These are phyloP conservation scores for Echinarachnius parma DNA, from an alignment of 53 echinoderm and acorn worm species.

Conservation along the genomic window DNA sequence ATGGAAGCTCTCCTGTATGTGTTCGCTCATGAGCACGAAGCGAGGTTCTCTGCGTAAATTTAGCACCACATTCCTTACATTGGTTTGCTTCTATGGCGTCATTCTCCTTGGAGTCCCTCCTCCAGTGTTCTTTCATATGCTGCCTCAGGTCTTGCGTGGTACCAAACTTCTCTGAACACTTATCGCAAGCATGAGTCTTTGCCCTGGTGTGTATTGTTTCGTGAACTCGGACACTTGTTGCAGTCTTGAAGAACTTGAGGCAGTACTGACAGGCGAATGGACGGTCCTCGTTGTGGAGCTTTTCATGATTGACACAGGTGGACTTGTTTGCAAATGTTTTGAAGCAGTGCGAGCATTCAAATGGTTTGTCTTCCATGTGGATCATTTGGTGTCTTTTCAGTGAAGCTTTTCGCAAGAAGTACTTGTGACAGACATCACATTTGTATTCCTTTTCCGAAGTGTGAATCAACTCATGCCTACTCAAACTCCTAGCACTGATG, in stretches of 20 bases:
- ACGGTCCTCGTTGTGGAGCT: neutral
- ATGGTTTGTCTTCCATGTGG: conserved; percentile 4
- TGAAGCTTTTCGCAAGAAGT: conserved; percentile 4
- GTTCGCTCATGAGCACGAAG: conserved; percentile 17
- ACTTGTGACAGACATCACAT: neutral
- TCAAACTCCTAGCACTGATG: neutral
- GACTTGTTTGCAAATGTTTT: neutral
- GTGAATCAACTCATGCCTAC: conserved; percentile 14
- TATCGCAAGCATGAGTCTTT: conserved; percentile 17
- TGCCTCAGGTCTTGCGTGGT: conserved; percentile 4
- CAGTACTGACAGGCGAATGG: conserved; percentile 10
- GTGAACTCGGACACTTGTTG: neutral
- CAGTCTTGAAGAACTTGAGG: conserved; percentile 2
- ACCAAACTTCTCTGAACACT: conserved; percentile 17
- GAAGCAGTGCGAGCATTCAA: conserved; percentile 9
- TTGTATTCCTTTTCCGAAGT: neutral
- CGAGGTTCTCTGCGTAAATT: conserved; percentile 25
- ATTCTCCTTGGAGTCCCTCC: neutral
- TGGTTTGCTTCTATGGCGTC: conserved; percentile 8
- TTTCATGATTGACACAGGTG: neutral
- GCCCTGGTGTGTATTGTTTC: conserved; percentile 16
- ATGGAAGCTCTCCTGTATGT: conserved; percentile 18
- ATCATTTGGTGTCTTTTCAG: conserved; percentile 6
- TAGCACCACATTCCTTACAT: conserved; percentile 36
- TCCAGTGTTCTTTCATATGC: conserved; percentile 27